Conservation (phyloP, 2,797 vertebrate genomes). For the Poeciliopsis paucimaculata region DNA sequence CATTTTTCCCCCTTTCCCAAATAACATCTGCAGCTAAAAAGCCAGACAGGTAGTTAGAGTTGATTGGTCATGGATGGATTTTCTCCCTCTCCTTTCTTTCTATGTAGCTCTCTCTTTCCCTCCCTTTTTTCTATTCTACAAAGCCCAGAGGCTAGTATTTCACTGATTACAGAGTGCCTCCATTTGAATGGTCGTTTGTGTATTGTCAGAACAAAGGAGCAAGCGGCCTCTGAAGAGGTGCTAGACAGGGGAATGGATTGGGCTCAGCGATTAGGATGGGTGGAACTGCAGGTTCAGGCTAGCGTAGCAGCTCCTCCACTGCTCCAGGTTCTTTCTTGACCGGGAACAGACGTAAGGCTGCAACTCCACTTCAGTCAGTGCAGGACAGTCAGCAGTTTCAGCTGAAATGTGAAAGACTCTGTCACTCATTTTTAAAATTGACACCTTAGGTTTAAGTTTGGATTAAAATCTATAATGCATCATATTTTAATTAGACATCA, state of each 20-base stretch:
- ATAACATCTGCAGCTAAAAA: conserved; percentile 84
- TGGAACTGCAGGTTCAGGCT: conserved; percentile 83
- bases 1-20: conserved; percentile 59
- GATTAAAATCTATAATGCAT: not conserved
- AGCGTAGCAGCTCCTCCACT: conserved; percentile 68
- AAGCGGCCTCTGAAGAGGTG: conserved; percentile 85
- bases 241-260: conserved; percentile 88
- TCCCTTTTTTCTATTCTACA: conserved; percentile 61
- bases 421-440: conserved; percentile 10
- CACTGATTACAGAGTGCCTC: conserved; percentile 88
- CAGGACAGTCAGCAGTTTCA: conserved; percentile 39
- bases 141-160: conserved; percentile 87
- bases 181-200: conserved; percentile 88
- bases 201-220: conserved; percentile 89
- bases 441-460: not conserved
- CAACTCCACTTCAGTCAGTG: conserved; percentile 26
- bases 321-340: conserved; percentile 57
- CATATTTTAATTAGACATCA: not conserved
- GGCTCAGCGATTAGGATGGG: conserved; percentile 83
- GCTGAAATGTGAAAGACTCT: conserved; percentile 17
- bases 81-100: conserved; percentile 67
- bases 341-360: conserved; percentile 38
- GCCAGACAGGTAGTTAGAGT: conserved; percentile 86
- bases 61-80: conserved; percentile 85
- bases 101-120: conserved; percentile 44